Evolutionary conservation across 2,797 vertebrate species (phyloP).

Genomic region (Thaleichthys pacificus): DNA sequence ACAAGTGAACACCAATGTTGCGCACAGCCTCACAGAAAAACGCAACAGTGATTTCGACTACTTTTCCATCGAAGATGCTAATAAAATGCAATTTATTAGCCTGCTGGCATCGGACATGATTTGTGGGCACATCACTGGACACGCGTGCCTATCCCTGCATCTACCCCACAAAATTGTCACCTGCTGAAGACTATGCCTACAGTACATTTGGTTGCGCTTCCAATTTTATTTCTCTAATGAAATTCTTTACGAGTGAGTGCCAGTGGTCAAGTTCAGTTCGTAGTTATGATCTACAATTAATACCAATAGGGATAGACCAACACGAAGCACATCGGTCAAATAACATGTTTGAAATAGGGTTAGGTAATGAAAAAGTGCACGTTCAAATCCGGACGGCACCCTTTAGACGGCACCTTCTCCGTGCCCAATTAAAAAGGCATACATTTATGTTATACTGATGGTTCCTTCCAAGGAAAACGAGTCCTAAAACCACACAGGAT

Average conservation of each 20-base stretch:
- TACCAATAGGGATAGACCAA: not conserved
- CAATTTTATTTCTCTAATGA: not conserved
- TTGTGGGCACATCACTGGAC: not conserved
- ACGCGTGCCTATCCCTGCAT: constrained; percentile 34
- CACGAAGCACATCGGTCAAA: not conserved
- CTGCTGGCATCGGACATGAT: not conserved
- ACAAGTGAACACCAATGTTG: not conserved
- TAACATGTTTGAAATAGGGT: not conserved
- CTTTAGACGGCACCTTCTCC: not conserved
- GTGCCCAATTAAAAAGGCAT: not conserved
- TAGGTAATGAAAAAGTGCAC: not conserved
- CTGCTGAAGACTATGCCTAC: constrained; percentile 61
- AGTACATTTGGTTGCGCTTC: not conserved
- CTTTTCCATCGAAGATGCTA: not conserved
- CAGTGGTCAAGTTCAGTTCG: not conserved
- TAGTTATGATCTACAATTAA: not conserved
- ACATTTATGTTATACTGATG: not conserved
- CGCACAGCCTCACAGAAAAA: not conserved
- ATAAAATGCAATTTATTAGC: not conserved
- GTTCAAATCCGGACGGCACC: not conserved
- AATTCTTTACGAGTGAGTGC: not conserved
- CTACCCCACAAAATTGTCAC: constrained; percentile 46
- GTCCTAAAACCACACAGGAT: not conserved
- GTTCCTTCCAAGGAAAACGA: not conserved
- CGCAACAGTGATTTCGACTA: not conserved